Evolutionary conservation across 2,888 invertebrate genomes (phyloP), one percentile per base, ranked within the genome.

Genomic region (Dynastes tityus): DNA sequence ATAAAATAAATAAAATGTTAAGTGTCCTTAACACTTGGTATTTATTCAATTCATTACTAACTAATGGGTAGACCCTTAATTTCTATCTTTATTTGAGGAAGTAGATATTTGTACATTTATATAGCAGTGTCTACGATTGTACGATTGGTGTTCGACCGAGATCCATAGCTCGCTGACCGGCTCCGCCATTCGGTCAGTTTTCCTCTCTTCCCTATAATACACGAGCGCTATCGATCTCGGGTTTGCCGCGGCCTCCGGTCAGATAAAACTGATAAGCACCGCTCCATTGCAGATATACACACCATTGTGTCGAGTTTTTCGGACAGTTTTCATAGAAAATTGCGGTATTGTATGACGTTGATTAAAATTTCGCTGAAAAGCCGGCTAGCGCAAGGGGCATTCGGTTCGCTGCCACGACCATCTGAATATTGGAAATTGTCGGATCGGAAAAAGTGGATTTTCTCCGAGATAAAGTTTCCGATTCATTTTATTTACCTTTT

Each of bases 251-350:
- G 67, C 45, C 45, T 49, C 22, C 58, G 58, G 55, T 9, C 58
- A 32, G 73, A 73, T 73, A 73, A 73, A 73, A 58, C 58, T 73
- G 73, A 73, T 73, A 73, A 73, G 73, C 58, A 45, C 58, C 73
- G 64, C 67, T 76, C 64, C 76, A 55, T 29, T 76, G 76, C 76
- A 76, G 76, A 76, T 76, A 73, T 73, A 73, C 58, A 70, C 70
- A 76, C 76, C 55, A 76, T 76, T 76, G 76, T 76, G 76, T 76
- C 64, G 67, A 67, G 51, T 55, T 76, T 76, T 76, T 76, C 55
- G 65, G 76, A 76, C 67, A 76, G 76, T 76, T 76, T 73, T 76
- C 67, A 64, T 76, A 76, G 76, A 76, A 76, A 76, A 76, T 76
- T 76, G 64, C 76, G 40, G 53, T 55, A 76, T 64, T 76, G 76